Percentiles rank a stretch among this genome's conserved stretches.
These are phyloP conservation scores for Danaus chrysippus DNA, from an alignment of 2,888 invertebrate species.

Conservation along the genomic window DNA sequence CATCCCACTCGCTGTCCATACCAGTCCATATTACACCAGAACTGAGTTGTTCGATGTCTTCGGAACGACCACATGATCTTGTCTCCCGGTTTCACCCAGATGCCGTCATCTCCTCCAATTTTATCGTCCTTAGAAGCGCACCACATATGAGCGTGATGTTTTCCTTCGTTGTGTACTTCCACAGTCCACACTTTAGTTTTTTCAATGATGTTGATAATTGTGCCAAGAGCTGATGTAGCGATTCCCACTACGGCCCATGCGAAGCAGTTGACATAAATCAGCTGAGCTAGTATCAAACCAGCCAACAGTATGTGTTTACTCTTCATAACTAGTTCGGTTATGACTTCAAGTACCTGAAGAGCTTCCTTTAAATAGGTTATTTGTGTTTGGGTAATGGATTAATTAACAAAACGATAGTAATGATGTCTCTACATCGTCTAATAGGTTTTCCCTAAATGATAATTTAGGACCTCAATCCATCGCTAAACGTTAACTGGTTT, in stretches of 20 bases:
- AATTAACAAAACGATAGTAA: too few relatives aligned
- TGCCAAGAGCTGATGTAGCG: not conserved
- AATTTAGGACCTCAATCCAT: too few relatives aligned
- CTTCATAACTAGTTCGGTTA: not conserved
- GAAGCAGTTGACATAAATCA: not conserved
- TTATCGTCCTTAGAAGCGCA: not conserved
- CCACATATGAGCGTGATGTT: constrained; percentile 2
- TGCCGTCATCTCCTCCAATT: constrained; percentile 1
- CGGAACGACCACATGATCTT: not conserved
- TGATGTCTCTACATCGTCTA: too few relatives aligned
- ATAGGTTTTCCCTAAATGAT: too few relatives aligned
- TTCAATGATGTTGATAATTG: not conserved
- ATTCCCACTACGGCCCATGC: not conserved
- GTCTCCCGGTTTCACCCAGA: not conserved
- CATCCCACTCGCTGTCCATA: constrained; percentile 1
- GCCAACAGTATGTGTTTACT: not conserved
- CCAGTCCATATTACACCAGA: constrained; percentile 4
- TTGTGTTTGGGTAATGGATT: too few relatives aligned
- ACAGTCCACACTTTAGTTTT: not conserved
- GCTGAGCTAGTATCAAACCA: not conserved
- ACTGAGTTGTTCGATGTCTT: not conserved
- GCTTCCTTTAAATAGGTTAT: not conserved
- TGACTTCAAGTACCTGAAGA: not conserved
- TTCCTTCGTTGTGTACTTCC: not conserved
- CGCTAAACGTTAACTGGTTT: too few relatives aligned